phyloP scores from a whole-genome alignment of 2,888 invertebrate species.

The Azorinus chamasolen region DNA sequence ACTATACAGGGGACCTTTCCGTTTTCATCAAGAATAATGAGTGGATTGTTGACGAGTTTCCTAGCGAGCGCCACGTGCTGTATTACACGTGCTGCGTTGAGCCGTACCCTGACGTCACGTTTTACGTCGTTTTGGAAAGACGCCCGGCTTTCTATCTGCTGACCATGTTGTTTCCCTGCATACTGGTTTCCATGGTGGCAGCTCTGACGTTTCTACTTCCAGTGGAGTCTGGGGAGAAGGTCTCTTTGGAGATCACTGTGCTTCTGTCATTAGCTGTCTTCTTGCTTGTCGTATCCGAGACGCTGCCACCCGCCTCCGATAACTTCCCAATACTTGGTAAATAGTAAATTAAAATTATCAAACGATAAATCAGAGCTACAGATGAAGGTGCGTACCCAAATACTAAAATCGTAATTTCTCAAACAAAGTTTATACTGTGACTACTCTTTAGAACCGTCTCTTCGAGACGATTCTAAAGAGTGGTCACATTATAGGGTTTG shows the following conservation, averaged over 20 bases:
- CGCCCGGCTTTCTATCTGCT: slow-evolving; percentile 77
- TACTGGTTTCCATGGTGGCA: slow-evolving; percentile 71
- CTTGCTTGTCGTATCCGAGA: slow-evolving; percentile 81
- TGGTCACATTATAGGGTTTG: too few relatives aligned
- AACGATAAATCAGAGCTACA: too few relatives aligned
- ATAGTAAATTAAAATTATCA: too few relatives aligned
- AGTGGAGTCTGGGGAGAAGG: slow-evolving; percentile 70
- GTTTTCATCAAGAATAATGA: slow-evolving; percentile 63
- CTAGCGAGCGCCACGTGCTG: slow-evolving; percentile 48
- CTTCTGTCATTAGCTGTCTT: slow-evolving; percentile 83
- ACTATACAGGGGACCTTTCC: slow-evolving; percentile 58
- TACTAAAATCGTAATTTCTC: too few relatives aligned
- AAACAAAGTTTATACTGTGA: too few relatives aligned
- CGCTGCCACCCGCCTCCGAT: slow-evolving; percentile 82
- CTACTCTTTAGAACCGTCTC: too few relatives aligned
- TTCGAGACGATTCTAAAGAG: too few relatives aligned
- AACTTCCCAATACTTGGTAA: slow-evolving; percentile 82
- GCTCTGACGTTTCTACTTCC: slow-evolving; percentile 67
- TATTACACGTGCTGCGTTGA: slow-evolving; percentile 66
- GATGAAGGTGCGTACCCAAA: too few relatives aligned
- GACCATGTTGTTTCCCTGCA: slow-evolving; percentile 79
- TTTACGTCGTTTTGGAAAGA: slow-evolving; percentile 58
- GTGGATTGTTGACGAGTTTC: slow-evolving; percentile 54
- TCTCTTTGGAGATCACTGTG: slow-evolving; percentile 82
- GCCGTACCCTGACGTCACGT: slow-evolving; percentile 70